Percentiles rank a stretch among this genome's conserved stretches.
Evolutionary conservation across 2,113 vertebrate species (phyloP).

Genomic region (Rhinopomastus cyanomelas): DNA sequence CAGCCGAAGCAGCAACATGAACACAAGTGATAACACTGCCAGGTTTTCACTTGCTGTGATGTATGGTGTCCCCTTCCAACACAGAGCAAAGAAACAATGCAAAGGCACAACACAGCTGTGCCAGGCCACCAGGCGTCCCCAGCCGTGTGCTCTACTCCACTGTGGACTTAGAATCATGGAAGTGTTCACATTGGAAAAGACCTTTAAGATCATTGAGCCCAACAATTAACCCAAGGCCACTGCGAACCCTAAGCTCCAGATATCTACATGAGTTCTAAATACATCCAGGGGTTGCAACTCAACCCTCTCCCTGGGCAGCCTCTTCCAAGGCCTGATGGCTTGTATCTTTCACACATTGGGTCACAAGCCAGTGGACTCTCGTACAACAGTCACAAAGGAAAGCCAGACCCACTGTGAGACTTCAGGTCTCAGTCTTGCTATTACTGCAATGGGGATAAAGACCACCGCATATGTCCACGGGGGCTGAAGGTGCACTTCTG

Average conservation of each 20-base stretch:
- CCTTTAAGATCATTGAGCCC: no score
- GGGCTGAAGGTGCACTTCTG: background rate
- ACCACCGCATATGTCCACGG: background rate
- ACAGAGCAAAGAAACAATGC: background rate
- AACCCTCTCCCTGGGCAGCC: no score
- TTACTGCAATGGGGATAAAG: background rate
- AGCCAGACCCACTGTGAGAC: background rate
- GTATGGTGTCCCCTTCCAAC: background rate
- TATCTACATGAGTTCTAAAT: no score
- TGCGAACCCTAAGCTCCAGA: no score
- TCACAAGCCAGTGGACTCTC: background rate
- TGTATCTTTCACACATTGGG: background rate
- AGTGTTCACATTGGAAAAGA: no score
- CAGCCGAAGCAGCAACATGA: background rate
- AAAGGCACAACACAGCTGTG: background rate
- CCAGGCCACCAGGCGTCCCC: background rate
- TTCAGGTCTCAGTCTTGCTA: background rate
- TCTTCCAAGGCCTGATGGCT: no score
- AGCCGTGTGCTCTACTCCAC: background rate
- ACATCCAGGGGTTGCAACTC: no score
- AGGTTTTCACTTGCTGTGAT: background rate
- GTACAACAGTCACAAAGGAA: background rate
- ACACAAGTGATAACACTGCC: background rate
- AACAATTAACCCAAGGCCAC: no score
- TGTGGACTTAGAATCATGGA: background rate